Evolutionary conservation across 2,797 vertebrate species (phyloP), one percentile per base, ranked within the genome.

Genomic region (Cuniculus paca): DNA sequence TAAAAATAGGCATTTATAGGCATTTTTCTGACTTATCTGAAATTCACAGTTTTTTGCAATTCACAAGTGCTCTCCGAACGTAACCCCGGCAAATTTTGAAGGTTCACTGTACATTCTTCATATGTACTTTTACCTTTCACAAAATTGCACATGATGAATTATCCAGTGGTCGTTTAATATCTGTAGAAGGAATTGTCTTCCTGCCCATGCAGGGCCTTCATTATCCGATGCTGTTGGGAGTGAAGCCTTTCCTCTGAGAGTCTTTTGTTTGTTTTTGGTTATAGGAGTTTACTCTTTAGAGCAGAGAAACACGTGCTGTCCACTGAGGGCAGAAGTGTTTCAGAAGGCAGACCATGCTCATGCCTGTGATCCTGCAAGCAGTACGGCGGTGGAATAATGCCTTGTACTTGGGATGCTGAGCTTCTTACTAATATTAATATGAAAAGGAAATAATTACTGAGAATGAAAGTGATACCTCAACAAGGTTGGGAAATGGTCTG

Each of bases 161-260:
- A 54, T 54, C 17, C 13, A 8, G n/a, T 84, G 24, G 28, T 88
- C 86, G 31, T 88, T 78, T 74, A 88, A 70, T 60, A 81, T 91
- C 74, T 60, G 12, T 90, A 68, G n/a, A 79, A 93, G 34, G 58
- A 95, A 60, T 84, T 74, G 45, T 48, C 26, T 86, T 90, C 72
- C 63, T 88, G 70, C 26, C 48, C 58, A 2, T 52, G 4, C 17
- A 80, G 81, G 88, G 20, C 65, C 17, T 17, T 63, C 63, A n/a
- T 70, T 68, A 16, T 88, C 74, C 65, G 34, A 70, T 84, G 20
- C 26, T 93, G 1, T 54, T 17, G 22, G 36, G 48, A 82, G 9
- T 54, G 22, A 92, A 74, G 39, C 75, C 54, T 96, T 86, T 94
- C n/a, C 45, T 54, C 0, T 31, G 83, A 78, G 50, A 61, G 63